Evolutionary conservation across 1,140 invertebrate species (phyloP).

Genomic region (Tetramorium alpestre): DNA sequence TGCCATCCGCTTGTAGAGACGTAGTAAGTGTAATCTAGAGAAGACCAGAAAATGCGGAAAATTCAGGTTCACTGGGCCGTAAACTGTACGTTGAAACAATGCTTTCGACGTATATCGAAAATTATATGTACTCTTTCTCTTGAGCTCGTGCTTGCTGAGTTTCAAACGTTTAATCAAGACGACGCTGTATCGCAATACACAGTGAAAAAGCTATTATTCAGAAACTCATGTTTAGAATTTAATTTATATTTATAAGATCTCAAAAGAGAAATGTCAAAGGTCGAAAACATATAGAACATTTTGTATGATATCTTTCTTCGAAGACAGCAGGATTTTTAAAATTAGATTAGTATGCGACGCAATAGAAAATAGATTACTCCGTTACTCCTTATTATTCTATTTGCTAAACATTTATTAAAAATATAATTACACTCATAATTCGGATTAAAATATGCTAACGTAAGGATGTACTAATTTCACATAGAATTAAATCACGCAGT

Average conservation of each 20-base stretch:
- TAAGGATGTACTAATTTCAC: background rate
- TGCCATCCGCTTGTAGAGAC: background rate
- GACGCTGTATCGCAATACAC: background rate
- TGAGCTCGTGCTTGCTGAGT: slow-evolving; percentile 17
- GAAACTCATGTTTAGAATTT: background rate
- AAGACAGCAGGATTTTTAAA: background rate
- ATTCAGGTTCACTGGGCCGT: background rate
- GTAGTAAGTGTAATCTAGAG: background rate
- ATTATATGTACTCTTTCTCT: background rate
- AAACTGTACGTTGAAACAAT: background rate
- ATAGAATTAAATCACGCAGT: background rate
- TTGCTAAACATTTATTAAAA: background rate
- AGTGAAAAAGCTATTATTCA: background rate
- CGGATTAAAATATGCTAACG: background rate
- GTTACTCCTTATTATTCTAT: background rate
- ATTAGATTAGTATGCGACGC: background rate
- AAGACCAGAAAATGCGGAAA: background rate
- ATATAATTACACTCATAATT: background rate
- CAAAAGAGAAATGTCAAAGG: background rate
- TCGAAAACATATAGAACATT: background rate
- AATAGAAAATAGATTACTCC: background rate
- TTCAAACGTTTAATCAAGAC: slow-evolving; percentile 6
- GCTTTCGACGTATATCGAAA: background rate
- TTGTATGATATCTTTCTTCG: background rate
- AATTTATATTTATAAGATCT: background rate